phyloP scores from a whole-genome alignment of 2,797 vertebrate genomes.

The Diplodus sargus region DNA sequence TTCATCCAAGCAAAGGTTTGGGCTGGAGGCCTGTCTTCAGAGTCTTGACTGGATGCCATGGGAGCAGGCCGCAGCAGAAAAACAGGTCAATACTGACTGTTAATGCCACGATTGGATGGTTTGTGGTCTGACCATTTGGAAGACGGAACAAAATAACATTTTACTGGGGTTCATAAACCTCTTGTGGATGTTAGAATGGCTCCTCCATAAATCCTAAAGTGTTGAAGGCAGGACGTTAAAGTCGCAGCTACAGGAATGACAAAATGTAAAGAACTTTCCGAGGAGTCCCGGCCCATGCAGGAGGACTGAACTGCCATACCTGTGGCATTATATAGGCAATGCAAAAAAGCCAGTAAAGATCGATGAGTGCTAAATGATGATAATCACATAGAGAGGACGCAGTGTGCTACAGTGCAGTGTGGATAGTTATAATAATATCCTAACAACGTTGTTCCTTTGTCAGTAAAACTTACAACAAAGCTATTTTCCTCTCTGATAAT shows the following conservation, averaged over 20 bases:
- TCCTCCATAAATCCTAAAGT: conserved; percentile 81
- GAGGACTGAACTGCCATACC: conserved; percentile 33
- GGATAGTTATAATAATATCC: background rate
- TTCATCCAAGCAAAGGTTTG: conserved; percentile 72
- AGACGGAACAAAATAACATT: conserved; percentile 82
- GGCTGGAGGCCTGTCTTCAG: conserved; percentile 70
- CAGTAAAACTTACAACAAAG: conserved; percentile 26
- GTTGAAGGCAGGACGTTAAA: conserved; percentile 80
- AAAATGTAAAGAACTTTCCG: conserved; percentile 55
- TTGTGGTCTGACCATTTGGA: conserved; percentile 83
- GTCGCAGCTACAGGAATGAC: conserved; percentile 60
- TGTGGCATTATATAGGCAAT: conserved; percentile 46
- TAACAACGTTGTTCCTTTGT: conserved; percentile 16
- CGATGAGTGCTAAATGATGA: conserved; percentile 49
- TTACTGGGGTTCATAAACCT: conserved; percentile 85
- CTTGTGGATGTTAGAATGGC: conserved; percentile 76
- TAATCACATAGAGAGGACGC: conserved; percentile 44
- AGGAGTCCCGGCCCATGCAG: conserved; percentile 25
- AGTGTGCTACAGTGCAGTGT: conserved; percentile 3
- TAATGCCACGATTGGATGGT: conserved; percentile 81
- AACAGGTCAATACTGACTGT: conserved; percentile 83
- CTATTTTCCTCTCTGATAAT: background rate
- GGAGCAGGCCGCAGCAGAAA: conserved; percentile 77
- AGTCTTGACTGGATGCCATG: conserved; percentile 79
- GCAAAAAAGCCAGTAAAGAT: conserved; percentile 55